Percentiles rank a stretch among this genome's conserved stretches.
Conservation (phyloP, 2,113 vertebrate species). For the Brachypodius melanocephalos region DNA sequence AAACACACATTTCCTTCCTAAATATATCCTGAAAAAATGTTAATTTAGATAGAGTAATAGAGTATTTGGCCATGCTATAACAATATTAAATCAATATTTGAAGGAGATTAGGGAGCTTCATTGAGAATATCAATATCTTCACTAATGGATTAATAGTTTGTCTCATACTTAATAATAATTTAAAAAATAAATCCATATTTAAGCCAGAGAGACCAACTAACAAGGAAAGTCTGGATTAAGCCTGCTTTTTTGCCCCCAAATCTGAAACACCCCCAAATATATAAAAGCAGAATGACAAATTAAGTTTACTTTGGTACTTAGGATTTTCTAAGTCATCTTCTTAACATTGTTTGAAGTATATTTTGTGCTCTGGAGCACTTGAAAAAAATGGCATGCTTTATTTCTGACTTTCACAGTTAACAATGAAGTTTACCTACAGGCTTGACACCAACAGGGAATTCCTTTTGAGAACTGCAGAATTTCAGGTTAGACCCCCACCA, state of each 20-base stretch:
- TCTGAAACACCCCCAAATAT: background rate
- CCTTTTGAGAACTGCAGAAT: background rate
- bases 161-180: constrained; percentile 1
- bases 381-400: background rate
- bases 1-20: constrained; percentile 69
- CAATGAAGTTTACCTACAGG: background rate
- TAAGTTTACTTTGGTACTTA: background rate
- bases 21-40: constrained; percentile 46
- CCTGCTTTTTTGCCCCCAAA: background rate
- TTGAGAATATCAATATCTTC: constrained; percentile 30
- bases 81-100: constrained; percentile 55
- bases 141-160: constrained; percentile 33
- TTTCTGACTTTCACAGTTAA: background rate
- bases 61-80: constrained; percentile 31
- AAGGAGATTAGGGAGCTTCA: constrained; percentile 21
- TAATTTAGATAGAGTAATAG: constrained; percentile 49
- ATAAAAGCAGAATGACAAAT: background rate
- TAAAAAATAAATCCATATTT: background rate
- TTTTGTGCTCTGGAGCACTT: background rate
- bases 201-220: background rate
- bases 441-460: background rate
- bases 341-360: background rate
- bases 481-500: background rate
- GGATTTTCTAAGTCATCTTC: background rate
- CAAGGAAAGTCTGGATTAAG: background rate